phyloP scores from a whole-genome alignment of 2,888 invertebrate species.

The Eristalinus aeneus region DNA sequence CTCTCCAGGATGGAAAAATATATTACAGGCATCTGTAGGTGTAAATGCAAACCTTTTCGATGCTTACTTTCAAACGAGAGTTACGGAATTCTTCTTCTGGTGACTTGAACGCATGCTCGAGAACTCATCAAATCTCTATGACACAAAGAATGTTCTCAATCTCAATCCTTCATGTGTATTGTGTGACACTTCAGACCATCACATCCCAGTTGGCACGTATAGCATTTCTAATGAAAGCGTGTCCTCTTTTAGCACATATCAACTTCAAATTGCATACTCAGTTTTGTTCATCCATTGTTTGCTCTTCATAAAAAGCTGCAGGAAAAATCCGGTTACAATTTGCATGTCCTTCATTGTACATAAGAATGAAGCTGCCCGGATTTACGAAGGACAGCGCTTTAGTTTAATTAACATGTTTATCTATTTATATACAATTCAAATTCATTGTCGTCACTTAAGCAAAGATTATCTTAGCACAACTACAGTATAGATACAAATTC shows the following conservation, averaged over 20 bases:
- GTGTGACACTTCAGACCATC: conserved; percentile 15
- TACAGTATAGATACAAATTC: not conserved
- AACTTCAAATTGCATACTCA: conserved; percentile 2
- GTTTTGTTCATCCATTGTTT: conserved; percentile 1
- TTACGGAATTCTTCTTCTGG: not conserved
- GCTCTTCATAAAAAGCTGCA: conserved; percentile 20
- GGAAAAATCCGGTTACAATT: conserved; percentile 34
- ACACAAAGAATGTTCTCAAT: not conserved
- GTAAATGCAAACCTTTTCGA: not conserved
- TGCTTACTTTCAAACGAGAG: not conserved
- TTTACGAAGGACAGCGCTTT: conserved; percentile 18
- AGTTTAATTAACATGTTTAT: conserved; percentile 27
- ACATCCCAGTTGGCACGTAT: conserved; percentile 32
- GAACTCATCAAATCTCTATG: not conserved
- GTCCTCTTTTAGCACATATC: conserved; percentile 4
- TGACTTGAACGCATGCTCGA: not conserved
- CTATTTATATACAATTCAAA: conserved; percentile 14
- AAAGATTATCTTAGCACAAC: conserved; percentile 22
- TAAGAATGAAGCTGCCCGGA: not conserved
- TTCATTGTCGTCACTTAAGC: conserved; percentile 37
- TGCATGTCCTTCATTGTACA: conserved; percentile 39
- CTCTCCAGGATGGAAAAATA: not conserved
- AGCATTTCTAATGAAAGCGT: conserved; percentile 47
- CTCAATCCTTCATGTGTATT: not conserved
- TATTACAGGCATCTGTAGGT: not conserved